phyloP scores from a whole-genome alignment of 2,888 invertebrate genomes.

The Autographa gamma region DNA sequence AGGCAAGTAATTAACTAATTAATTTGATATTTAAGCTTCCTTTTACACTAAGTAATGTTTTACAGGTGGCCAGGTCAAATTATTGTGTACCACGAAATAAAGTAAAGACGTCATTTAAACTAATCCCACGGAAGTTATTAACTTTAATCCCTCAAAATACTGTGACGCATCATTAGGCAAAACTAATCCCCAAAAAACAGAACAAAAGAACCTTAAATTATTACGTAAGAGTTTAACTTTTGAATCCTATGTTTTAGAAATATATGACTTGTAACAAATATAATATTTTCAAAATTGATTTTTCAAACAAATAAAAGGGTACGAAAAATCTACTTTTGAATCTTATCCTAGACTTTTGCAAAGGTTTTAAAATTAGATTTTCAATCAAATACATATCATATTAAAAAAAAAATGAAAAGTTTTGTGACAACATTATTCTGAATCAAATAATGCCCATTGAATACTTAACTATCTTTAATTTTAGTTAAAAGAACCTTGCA shows the following conservation, averaged over 20 bases:
- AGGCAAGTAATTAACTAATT: neutral
- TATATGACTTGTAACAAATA: too few species aligned
- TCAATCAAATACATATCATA: too few species aligned
- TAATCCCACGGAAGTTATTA: conserved; percentile 1
- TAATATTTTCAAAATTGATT: too few species aligned
- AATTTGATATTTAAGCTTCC: neutral
- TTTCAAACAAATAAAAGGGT: too few species aligned
- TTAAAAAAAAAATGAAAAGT: too few species aligned
- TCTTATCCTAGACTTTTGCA: too few species aligned
- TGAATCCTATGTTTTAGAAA: too few species aligned
- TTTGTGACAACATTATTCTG: too few species aligned
- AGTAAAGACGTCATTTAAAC: neutral
- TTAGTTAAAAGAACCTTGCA: neutral
- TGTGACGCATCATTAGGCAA: neutral
- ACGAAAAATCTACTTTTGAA: too few species aligned
- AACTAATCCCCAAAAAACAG: neutral
- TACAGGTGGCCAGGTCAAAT: neutral
- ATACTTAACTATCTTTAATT: neutral
- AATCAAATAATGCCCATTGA: too few species aligned
- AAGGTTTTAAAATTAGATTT: too few species aligned
- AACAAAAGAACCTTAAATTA: neutral
- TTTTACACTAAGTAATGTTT: neutral
- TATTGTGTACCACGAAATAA: neutral
- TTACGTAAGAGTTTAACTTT: neutral
- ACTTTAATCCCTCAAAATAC: neutral